A percentile compares a stretch with the other conserved stretches of the same genome.
These are phyloP conservation scores for Drosophila anceps DNA, from an alignment of 2,888 invertebrate genomes.

Conservation along the genomic window DNA sequence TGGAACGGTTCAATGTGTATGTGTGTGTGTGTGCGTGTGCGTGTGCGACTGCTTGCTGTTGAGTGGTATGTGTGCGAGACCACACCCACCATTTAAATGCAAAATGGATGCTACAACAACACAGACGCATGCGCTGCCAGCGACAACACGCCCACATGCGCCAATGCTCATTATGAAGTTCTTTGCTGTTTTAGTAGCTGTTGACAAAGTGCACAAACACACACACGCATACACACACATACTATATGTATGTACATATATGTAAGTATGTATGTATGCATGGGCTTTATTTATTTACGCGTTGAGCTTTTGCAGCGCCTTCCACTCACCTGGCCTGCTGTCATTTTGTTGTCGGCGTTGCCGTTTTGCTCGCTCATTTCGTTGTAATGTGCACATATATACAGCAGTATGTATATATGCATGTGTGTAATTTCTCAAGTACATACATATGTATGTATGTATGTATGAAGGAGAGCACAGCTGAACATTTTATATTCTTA, in stretches of 20 bases:
- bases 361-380: slow-evolving; percentile 80
- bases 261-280: slow-evolving; percentile 4
- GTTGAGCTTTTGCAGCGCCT: slow-evolving; percentile 74
- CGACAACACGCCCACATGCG: slow-evolving; percentile 67
- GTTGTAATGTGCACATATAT: slow-evolving; percentile 52
- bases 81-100: slow-evolving; percentile 76
- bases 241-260: background rate
- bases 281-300: slow-evolving; percentile 68
- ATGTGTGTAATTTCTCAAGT: slow-evolving; percentile 1
- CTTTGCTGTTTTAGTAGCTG: slow-evolving; percentile 51
- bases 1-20: slow-evolving; percentile 51
- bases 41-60: background rate
- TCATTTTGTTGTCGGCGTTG: slow-evolving; percentile 72
- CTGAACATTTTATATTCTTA: background rate
- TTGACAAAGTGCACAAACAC: slow-evolving; percentile 38
- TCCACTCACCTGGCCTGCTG: slow-evolving; percentile 63
- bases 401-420: slow-evolving; percentile 1
- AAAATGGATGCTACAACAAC: slow-evolving; percentile 70
- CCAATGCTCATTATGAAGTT: slow-evolving; percentile 62
- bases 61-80: slow-evolving; percentile 37
- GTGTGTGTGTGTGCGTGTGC: slow-evolving; percentile 19
- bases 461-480: background rate
- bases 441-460: slow-evolving; percentile 6
- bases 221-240: slow-evolving; percentile 2
- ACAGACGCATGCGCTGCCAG: slow-evolving; percentile 69